These are phyloP conservation scores for Anableps anableps DNA, from an alignment of 2,797 vertebrate genomes.

Conservation along the genomic window DNA sequence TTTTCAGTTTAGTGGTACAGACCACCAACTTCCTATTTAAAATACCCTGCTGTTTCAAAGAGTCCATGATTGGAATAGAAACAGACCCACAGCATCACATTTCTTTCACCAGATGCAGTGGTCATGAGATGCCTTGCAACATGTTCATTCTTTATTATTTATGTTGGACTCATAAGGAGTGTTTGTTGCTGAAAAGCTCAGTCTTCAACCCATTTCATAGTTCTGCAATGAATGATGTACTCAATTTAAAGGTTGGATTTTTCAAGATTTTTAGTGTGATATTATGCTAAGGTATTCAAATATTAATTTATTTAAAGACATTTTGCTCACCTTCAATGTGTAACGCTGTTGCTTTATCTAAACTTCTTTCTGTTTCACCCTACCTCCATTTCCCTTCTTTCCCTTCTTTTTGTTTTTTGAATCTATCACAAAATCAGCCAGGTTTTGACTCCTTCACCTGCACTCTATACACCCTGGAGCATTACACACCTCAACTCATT, in stretches of 20 bases:
- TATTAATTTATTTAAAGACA: background rate
- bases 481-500: conserved; percentile 40
- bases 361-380: background rate
- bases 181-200: too few species aligned
- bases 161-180: too few species aligned
- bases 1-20: too few species aligned
- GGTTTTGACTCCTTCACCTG: conserved; percentile 30
- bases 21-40: background rate
- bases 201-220: background rate
- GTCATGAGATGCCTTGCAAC: too few species aligned
- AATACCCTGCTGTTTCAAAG: background rate
- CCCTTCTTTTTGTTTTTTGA: background rate
- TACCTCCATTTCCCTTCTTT: background rate
- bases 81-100: background rate
- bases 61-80: background rate
- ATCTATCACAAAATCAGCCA: conserved; percentile 35
- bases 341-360: background rate
- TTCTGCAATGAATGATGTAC: too few species aligned
- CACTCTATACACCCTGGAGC: conserved; percentile 35
- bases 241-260: background rate
- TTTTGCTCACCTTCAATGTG: background rate
- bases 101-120: too few species aligned
- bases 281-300: background rate
- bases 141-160: too few species aligned
- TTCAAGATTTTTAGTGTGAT: background rate